Percentiles rank a stretch among this genome's conserved stretches.
Conservation (phyloP, 2,113 vertebrate species). For the Aphyosemion australe region DNA sequence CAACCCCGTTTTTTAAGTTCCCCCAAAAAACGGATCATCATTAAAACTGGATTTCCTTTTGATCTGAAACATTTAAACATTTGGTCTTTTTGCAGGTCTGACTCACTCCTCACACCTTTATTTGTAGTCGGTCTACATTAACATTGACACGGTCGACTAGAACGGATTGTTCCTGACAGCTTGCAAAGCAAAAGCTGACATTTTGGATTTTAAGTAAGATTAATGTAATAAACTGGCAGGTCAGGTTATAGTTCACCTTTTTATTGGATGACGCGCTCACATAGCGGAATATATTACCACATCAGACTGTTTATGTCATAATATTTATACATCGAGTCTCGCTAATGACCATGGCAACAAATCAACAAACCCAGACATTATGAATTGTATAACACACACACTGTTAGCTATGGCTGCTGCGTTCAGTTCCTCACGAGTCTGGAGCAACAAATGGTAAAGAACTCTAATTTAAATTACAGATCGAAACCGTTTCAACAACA, state of each 20-base stretch:
- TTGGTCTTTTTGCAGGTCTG: neutral
- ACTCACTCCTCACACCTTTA: neutral
- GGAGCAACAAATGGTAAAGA: conserved; percentile 17
- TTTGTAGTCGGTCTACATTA: neutral
- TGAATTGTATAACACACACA: neutral
- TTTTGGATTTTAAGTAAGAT: too few species aligned
- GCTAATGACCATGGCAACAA: neutral
- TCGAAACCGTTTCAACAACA: conserved; percentile 28
- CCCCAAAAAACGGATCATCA: too few species aligned
- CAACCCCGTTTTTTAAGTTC: too few species aligned
- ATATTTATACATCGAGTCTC: neutral
- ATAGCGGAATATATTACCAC: too few species aligned
- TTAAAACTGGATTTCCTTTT: neutral
- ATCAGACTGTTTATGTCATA: neutral
- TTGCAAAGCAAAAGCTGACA: too few species aligned
- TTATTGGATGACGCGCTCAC: too few species aligned
- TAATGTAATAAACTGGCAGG: too few species aligned
- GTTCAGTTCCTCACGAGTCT: conserved; percentile 1
- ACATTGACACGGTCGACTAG: too few species aligned
- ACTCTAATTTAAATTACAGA: conserved; percentile 28
- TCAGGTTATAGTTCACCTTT: too few species aligned
- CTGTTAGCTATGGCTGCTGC: neutral
- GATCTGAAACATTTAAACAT: neutral
- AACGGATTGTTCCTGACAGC: too few species aligned
- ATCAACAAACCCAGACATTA: neutral